Evolutionary conservation across 2,888 invertebrate genomes (phyloP), one percentile per base, ranked within the genome.

Genomic region (Glomeris marginata): DNA sequence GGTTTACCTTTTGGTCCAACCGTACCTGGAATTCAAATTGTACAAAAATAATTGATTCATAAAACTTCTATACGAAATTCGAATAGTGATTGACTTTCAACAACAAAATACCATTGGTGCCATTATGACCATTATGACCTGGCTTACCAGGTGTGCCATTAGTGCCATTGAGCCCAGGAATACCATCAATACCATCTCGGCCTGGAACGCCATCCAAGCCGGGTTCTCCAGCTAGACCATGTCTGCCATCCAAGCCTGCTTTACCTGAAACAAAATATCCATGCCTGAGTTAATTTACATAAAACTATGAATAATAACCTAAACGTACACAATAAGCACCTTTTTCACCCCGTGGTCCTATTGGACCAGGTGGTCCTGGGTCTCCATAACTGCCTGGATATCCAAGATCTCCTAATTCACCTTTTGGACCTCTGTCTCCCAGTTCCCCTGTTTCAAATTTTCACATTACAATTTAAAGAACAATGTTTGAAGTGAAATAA

Each of bases 221-320:
- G 0, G 90, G 90, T 61, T 87, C 88, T 0, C 91, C 91, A 0
- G 88, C 88, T 1, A 90, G 78, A 2, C 90, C 90, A 58, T 90
- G 87, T 50, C 86, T 71, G 0, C 90, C 91, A 61, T 91, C 88
- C 1, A 88, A 66, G 0, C 85, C 85, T 0, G 78, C 58, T 53
- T 66, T 63, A 37, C 63, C 64, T 59, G 53, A 20, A 15, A 10
- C 18, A 15, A 36, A 15, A 38, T 15, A 18, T 38, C 8, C 15
- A 38, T 11, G 11, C 40, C 8, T 28, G 3, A 5, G 28, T 28
- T 28, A 28, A 28, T 28, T 28, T 28, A 5, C 28, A 28, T 28
- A 8, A 3, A 28, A 28, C 28, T 3, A 28, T 11, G n/a, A 36
- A 36, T 11, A 36, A 11, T 11, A 36, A 36, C n/a, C n/a, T 36